Conservation (phyloP, 2,888 invertebrate genomes). For the Eremobia ochroleuca region DNA sequence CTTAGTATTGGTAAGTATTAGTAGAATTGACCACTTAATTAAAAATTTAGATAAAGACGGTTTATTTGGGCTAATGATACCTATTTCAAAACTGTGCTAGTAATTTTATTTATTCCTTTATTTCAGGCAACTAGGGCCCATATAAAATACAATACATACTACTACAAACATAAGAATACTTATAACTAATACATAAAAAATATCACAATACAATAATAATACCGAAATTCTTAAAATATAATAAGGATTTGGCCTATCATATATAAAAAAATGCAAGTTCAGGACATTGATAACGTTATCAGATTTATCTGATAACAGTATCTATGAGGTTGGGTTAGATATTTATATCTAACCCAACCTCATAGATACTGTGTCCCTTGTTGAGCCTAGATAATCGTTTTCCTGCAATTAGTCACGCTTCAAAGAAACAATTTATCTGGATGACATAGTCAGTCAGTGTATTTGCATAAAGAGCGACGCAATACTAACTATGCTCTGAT, state of each 20-base stretch:
- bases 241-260: too few relatives aligned
- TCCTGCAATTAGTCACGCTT: constrained; percentile 41
- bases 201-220: too few relatives aligned
- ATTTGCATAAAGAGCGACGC: constrained; percentile 4
- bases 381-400: constrained; percentile 17
- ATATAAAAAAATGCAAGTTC: constrained; percentile 2
- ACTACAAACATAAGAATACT: too few relatives aligned
- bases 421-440: constrained; percentile 18
- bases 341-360: not conserved
- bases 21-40: not conserved
- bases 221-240: not conserved
- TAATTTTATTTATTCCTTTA: too few relatives aligned
- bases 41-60: not conserved
- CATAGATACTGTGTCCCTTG: constrained; percentile 25
- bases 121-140: too few relatives aligned
- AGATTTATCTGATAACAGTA: too few relatives aligned
- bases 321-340: too few relatives aligned
- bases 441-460: constrained; percentile 8
- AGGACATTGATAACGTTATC: constrained; percentile 24
- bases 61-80: not conserved
- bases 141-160: too few relatives aligned
- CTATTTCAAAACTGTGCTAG: not conserved
- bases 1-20: not conserved
- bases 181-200: too few relatives aligned
- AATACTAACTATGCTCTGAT: not conserved